These are phyloP conservation scores for Gymnobelideus leadbeateri DNA, from an alignment of 2,113 vertebrate species.

Conservation along the genomic window DNA sequence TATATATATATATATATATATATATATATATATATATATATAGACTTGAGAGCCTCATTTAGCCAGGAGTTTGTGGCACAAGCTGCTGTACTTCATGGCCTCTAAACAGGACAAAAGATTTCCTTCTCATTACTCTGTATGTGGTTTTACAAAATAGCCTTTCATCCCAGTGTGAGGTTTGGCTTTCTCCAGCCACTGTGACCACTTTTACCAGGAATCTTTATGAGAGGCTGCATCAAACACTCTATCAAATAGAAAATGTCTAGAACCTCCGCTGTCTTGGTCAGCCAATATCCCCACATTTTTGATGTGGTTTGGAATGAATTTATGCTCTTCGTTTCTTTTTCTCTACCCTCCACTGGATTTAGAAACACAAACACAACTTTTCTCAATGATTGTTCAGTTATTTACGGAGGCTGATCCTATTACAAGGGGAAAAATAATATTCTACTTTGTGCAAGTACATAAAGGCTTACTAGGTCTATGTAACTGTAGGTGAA, in stretches of 20 bases:
- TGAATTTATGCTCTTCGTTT: neutral
- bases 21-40: too few relatives aligned
- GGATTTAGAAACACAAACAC: conserved; percentile 22
- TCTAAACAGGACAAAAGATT: conserved; percentile 6
- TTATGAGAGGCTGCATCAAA: neutral
- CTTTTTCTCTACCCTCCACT: conserved; percentile 4
- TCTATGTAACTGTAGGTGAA: conserved; percentile 45
- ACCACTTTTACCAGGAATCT: conserved; percentile 8
- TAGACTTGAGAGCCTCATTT: neutral
- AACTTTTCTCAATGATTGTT: conserved; percentile 10
- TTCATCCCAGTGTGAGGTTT: neutral
- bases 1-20: too few relatives aligned
- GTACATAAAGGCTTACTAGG: conserved; percentile 45
- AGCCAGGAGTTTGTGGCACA: neutral
- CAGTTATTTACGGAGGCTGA: conserved; percentile 38
- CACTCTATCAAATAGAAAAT: conserved; percentile 5
- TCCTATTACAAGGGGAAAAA: conserved; percentile 28
- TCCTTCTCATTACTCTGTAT: neutral
- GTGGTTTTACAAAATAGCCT: conserved; percentile 26
- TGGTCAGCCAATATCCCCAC: neutral
- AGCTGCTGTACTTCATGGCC: neutral
- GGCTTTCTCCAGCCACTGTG: neutral
- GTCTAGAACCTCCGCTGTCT: neutral
- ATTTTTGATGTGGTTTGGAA: conserved; percentile 44
- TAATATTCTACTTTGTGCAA: conserved; percentile 55